Evolutionary conservation across 2,888 invertebrate genomes (phyloP).

Genomic region (Polymixis flavicincta): DNA sequence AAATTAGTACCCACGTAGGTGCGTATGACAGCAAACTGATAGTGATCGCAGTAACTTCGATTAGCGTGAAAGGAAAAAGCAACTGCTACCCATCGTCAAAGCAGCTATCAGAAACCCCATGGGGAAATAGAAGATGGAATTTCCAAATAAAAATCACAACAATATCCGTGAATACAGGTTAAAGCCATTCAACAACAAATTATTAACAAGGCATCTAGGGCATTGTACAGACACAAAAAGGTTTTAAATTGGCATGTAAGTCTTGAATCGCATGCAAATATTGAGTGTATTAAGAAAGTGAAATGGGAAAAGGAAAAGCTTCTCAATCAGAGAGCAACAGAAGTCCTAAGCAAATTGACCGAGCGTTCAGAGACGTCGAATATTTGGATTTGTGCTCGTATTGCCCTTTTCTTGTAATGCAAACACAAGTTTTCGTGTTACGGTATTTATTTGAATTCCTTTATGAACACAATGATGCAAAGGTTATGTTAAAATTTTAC

Average conservation of each 20-base stretch:
- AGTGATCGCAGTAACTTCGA: background rate
- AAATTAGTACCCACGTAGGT: background rate
- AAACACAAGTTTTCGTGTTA: conserved; percentile 71
- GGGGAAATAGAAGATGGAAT: background rate
- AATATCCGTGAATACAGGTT: background rate
- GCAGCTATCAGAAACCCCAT: background rate
- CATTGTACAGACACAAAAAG: conserved; percentile 14
- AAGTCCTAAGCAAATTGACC: conserved; percentile 84
- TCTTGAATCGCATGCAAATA: conserved; percentile 56
- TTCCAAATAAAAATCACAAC: background rate
- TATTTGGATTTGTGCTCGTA: conserved; percentile 75
- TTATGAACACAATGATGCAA: conserved; percentile 5
- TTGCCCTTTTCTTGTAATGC: conserved; percentile 75
- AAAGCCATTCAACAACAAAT: conserved; percentile 12
- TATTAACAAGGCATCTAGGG: background rate
- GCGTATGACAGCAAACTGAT: background rate
- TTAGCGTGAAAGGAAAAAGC: background rate
- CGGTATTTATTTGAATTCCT: conserved; percentile 55
- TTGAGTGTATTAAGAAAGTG: conserved; percentile 58
- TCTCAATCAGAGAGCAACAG: conserved; percentile 67
- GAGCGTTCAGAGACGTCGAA: conserved; percentile 71
- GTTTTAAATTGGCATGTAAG: conserved; percentile 31
- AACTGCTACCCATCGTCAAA: background rate
- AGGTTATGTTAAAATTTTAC: background rate
- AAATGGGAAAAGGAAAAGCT: conserved; percentile 66